Base-by-base conservation (phyloP, 2,797 vertebrate genomes). In the Danio aesculapii region DNA sequence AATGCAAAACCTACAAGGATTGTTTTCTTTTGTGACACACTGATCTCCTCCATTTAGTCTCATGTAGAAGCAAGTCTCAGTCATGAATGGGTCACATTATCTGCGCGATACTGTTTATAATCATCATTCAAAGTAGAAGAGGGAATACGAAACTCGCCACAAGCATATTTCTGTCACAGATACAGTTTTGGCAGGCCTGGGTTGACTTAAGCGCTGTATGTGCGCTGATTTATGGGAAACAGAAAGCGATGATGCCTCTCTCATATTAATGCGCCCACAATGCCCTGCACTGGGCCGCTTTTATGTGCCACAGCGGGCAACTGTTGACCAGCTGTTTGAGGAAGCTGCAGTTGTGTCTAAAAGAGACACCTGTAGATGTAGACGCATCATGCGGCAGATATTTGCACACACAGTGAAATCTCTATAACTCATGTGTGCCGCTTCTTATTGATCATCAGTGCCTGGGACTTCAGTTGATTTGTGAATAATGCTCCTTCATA, bases 281-380 rank as follows among this genome's bases (percentile, higher is more conserved):
- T n/a, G 44, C 61, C 46, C 69, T 84, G 58, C 86, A 85, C 89
- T 88, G 88, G 84, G 86, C 86, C 79, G 84, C 92, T 93, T 92
- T 93, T 88, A 92, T 92, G 90, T 90, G 86, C 81, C 86, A 85
- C 87, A 84, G 85, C 85, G 81, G 88, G 86, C 92, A 94, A 94
- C 92, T 93, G 92, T 84, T 79, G 81, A 88, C 86, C 93, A 93
- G 92, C 92, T 94, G 93, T 92, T 89, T 81, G 81, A 68, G 87
- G 77, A 87, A 67, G 83, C 84, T 77, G 87, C 86, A 89, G 84
- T 91, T 86, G 88, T 87, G 88, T 84, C 77, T 81, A 79, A 87
- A 74, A 84, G 55, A 74, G 53, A 84, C 43, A 84, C 64, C 78
- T 76, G 67, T 68, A 81, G 61, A 82, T 76, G 67, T 68, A 81